Percentiles rank a stretch among this genome's conserved stretches.
These are phyloP conservation scores for Protaetia brevitarsis DNA, from an alignment of 1,140 invertebrate genomes.

Conservation along the genomic window DNA sequence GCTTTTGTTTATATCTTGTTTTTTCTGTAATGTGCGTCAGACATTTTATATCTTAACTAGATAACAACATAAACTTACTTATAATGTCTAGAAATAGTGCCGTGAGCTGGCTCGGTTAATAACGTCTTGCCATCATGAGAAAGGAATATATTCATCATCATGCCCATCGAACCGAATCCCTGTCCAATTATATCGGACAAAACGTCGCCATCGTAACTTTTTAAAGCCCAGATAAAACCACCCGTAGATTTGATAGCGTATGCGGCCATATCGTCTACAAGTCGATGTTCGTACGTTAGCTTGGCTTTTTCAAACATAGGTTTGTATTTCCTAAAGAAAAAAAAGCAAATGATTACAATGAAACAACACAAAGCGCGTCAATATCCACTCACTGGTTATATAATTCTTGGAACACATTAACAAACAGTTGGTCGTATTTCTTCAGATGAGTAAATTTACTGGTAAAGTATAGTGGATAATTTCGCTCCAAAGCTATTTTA, in stretches of 20 bases:
- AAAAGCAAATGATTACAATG: not conserved
- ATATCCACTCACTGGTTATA: constrained; percentile 54
- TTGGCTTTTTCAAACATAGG: constrained; percentile 58
- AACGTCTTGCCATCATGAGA: constrained; percentile 94
- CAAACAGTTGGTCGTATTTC: constrained; percentile 67
- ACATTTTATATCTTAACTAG: not conserved
- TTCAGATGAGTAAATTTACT: constrained; percentile 76
- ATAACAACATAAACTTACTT: constrained; percentile 52
- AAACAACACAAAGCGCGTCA: not conserved
- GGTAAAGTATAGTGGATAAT: constrained; percentile 63
- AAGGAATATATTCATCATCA: constrained; percentile 92
- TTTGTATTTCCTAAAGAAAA: constrained; percentile 59
- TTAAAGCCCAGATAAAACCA: constrained; percentile 76
- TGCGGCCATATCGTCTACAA: constrained; percentile 79
- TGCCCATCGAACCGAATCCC: constrained; percentile 79
- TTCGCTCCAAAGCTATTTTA: constrained; percentile 59
- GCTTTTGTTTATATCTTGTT: not conserved
- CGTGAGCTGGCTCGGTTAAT: constrained; percentile 94
- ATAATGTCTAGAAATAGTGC: constrained; percentile 92
- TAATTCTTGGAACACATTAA: constrained; percentile 70
- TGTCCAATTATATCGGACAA: constrained; percentile 74
- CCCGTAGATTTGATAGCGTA: constrained; percentile 70
- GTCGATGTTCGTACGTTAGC: constrained; percentile 72
- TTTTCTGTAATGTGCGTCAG: constrained; percentile 13
- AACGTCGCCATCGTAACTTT: constrained; percentile 78